Base-by-base conservation (phyloP, 2,888 invertebrate genomes). In the Acrobasis repandana region DNA sequence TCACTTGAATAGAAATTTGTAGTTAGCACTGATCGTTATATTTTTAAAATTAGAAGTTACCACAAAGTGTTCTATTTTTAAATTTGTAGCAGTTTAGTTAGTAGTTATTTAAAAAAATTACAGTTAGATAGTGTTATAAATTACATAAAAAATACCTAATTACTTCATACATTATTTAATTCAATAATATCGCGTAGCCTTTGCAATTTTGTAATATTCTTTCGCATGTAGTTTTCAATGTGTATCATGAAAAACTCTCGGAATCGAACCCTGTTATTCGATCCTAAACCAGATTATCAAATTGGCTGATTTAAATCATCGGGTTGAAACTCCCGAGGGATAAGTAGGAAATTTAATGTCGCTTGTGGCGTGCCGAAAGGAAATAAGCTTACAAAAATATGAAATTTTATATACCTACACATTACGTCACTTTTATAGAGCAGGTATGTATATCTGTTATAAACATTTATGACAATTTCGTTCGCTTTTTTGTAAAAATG, bases 401-500 rank as follows among this genome's bases (percentile, higher is more conserved):
- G 10, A 9, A 38, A 11, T 28, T 28, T 28, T 28, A 28, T 28
- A 28, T 28, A 5, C 8, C 6, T 3, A 4, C 4, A 20, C 20
- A n/a, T n/a, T n/a, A n/a, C n/a, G n/a, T n/a, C n/a, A n/a, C n/a
- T n/a, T n/a, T n/a, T n/a, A 2, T 20, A 20, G 4, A 20, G 2
- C 4, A 20, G 2, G 4, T 20, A 20, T 4, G 4, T 28, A 28
- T 28, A 2, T 6, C 28, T 28, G 28, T 28, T 28, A 28, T 28
- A 28, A 6, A 28, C 6, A 28, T 28, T 28, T 59, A 56, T 49
- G 54, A 56, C 63, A 63, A 58, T 66, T 63, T 67, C 61, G 60
- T 63, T 64, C 50, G 58, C 48, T 43, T 20, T 43, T 18, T n/a
- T 59, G 43, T 68, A 65, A 60, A 58, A 63, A 56, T 60, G 68